Evolutionary conservation across 2,113 vertebrate genomes (phyloP).

Genomic region (western clawed frog (Xenopus tropicalis)): DNA sequence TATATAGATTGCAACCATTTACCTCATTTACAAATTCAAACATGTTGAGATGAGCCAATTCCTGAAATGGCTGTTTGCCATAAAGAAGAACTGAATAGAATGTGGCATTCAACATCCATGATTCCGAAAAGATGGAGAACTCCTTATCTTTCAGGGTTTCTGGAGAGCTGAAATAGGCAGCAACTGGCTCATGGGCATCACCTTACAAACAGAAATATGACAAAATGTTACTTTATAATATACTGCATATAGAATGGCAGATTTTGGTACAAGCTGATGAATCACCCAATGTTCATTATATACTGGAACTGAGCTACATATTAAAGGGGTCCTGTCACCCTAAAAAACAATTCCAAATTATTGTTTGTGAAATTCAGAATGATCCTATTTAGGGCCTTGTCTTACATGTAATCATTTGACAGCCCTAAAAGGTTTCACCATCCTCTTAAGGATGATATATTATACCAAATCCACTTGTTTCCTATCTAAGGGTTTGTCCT

Average conservation of each 20-base stretch:
- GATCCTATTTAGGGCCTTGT: too few species aligned
- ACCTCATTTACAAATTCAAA: constrained; percentile 33
- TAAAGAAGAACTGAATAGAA: constrained; percentile 42
- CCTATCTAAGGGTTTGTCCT: too few species aligned
- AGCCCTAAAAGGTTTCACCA: too few species aligned
- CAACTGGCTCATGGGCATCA: constrained; percentile 15
- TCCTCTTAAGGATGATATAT: too few species aligned
- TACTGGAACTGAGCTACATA: too few species aligned
- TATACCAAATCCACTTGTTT: too few species aligned
- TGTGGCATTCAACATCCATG: constrained; percentile 17
- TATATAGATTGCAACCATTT: not conserved
- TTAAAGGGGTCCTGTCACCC: too few species aligned
- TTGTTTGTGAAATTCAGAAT: too few species aligned
- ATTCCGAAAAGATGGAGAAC: constrained; percentile 18
- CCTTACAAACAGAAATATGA: constrained; percentile 25
- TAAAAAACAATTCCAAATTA: too few species aligned
- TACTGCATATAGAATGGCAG: not conserved
- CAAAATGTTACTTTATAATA: not conserved
- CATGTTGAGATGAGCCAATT: constrained; percentile 19
- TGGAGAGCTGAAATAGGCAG: constrained; percentile 33
- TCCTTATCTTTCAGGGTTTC: constrained; percentile 5
- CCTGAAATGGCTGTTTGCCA: constrained; percentile 32
- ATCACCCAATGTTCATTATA: too few species aligned
- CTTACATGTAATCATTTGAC: too few species aligned
- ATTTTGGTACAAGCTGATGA: too few species aligned